These are phyloP conservation scores for Erythrolamprus reginae DNA, from an alignment of 2,113 vertebrate genomes.

Conservation along the genomic window DNA sequence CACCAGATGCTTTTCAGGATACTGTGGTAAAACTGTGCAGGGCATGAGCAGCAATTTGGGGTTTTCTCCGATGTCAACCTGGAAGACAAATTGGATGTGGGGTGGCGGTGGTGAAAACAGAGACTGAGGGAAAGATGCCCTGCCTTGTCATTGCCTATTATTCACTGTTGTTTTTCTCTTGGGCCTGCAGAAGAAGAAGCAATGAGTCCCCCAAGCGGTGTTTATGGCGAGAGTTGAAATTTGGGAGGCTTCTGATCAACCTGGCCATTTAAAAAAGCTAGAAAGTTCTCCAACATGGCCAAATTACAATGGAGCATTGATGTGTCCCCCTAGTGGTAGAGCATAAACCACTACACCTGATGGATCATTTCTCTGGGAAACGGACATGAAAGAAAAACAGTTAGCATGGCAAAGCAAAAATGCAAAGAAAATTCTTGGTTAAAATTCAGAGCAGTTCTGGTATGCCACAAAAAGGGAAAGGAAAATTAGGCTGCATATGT, in stretches of 20 bases:
- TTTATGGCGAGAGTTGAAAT: accelerated
- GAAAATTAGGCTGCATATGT: background rate
- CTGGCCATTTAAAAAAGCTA: background rate
- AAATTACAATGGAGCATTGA: background rate
- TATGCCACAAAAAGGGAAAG: background rate
- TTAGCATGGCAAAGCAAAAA: background rate
- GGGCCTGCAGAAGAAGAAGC: accelerated
- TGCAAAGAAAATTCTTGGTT: background rate
- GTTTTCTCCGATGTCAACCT: conserved; percentile 84
- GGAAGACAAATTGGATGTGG: conserved; percentile 79
- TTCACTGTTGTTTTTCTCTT: conserved; percentile 36
- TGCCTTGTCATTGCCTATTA: conserved; percentile 37
- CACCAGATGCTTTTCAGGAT: conserved; percentile 89
- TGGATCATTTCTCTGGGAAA: background rate
- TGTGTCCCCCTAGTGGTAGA: conserved; percentile 29
- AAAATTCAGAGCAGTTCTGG: background rate
- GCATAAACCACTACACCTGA: background rate
- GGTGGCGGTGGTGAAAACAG: conserved; percentile 38
- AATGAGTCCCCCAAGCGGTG: conserved; percentile 45
- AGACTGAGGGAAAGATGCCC: conserved; percentile 45
- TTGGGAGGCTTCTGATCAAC: background rate
- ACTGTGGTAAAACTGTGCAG: conserved; percentile 91
- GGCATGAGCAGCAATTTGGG: conserved; percentile 73
- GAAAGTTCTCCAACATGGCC: background rate
- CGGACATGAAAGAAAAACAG: background rate